Evolutionary conservation across 2,888 invertebrate genomes (phyloP), one percentile per base, ranked within the genome.

Genomic region (Candidula unifasciata): DNA sequence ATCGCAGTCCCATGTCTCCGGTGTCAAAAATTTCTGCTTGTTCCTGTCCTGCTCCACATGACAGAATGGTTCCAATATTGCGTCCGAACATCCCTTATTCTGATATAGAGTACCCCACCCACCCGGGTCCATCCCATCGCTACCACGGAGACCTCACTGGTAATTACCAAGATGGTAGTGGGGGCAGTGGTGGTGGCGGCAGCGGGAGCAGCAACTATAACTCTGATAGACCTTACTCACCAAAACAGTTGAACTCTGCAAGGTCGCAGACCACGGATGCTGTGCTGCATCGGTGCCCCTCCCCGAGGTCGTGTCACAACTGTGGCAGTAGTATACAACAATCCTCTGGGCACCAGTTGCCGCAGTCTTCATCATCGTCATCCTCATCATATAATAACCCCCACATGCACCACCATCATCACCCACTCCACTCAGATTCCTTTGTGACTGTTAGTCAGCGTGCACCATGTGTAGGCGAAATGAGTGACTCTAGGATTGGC

Each of bases 21-120:
- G 90, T 91, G 54, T 91, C 92, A 66, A 90, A 91, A 83, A 89
- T 91, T 6, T 92, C 92, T 0, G 90, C 91, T 21, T 91, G 91
- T 86, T 91, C 92, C 16, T 91, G 91, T 88, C 91, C 91, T 0
- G 89, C 90, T 30, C 91, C 91, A 6, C 91, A 92, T 77, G 90
- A 90, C 80, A 73, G 86, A 18, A 81, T 86, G 86, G 80, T 85
- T 57, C 80, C 83, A 8, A 88, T 87, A 73, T 88, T 90, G 10
- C 89, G 86, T 6, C 81, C 83, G 5, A 84, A 91, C 83, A 90
- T 89, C 21, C 87, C 90, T 60, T 91, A 91, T 86, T 91, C 91
- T 3, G 91, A 91, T 86, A 90, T 89, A 77, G 91, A 91, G 77
- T 91, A 86, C 77, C 83, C 86, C 16, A 84, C 84, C 76, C 87